phyloP scores from a whole-genome alignment of 2,888 invertebrate species.

The Gibbula magus region DNA sequence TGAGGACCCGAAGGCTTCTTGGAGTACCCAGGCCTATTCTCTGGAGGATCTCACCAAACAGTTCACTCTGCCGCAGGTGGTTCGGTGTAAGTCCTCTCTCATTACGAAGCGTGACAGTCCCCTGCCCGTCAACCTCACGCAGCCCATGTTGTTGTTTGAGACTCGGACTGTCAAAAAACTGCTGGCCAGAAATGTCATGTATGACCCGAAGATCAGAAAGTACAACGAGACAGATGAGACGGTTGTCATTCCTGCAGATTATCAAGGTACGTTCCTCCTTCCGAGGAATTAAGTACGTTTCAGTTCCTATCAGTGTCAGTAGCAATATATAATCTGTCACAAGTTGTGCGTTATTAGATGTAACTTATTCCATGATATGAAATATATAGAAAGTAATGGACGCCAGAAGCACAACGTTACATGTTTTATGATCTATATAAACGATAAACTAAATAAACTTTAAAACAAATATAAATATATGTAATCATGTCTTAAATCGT shows the following conservation, averaged over 20 bases:
- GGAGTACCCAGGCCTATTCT: constrained; percentile 60
- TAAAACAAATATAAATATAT: too few relatives aligned
- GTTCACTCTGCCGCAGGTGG: constrained; percentile 58
- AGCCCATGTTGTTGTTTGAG: constrained; percentile 57
- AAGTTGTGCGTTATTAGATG: too few relatives aligned
- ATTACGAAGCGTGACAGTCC: constrained; percentile 48
- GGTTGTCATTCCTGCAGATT: constrained; percentile 64
- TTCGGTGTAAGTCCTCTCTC: constrained; percentile 56
- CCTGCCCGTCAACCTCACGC: constrained; percentile 54
- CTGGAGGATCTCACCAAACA: constrained; percentile 53
- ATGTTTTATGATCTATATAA: too few relatives aligned
- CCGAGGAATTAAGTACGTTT: too few relatives aligned
- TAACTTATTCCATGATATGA: too few relatives aligned
- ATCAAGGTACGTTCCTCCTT: constrained; percentile 51
- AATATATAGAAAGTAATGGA: too few relatives aligned
- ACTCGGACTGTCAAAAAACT: constrained; percentile 56
- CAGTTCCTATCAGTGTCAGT: too few relatives aligned
- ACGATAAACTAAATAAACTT: too few relatives aligned
- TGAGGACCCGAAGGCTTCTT: constrained; percentile 46
- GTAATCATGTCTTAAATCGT: too few relatives aligned
- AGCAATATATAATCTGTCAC: too few relatives aligned
- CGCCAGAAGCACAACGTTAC: too few relatives aligned
- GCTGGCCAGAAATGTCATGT: constrained; percentile 57
- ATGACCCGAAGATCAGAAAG: constrained; percentile 41
- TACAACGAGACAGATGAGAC: constrained; percentile 61